Base-by-base conservation (phyloP, 2,888 invertebrate genomes). In the Eristalis arbustorum region DNA sequence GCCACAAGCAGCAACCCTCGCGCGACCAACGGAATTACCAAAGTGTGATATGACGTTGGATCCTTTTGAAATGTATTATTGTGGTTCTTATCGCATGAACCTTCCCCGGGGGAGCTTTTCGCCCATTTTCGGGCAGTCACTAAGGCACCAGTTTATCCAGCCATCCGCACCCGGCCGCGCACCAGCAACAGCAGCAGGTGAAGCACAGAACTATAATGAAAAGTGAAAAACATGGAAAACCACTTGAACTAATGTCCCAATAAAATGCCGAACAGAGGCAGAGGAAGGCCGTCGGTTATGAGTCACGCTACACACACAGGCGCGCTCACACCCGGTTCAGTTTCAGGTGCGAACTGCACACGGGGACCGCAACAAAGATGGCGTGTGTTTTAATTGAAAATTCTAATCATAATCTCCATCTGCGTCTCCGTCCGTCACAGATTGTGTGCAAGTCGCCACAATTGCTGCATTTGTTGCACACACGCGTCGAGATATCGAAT, bases 171-270 rank as follows among this genome's bases (percentile, higher is more conserved):
- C n/a, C n/a, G n/a, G n/a, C n/a, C n/a, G n/a, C n/a, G 1, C 31
- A 56, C 22, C 34, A 72, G 13, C 67, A 66, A 1, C 61, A 61
- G 11, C 71, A 61, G 40, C 42, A 71, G 42, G 73, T 74, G 42
- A 68, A 80, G 49, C 59, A 84, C 67, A 63, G 57, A 69, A 76
- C 75, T 77, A 69, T 73, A 81, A 81, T 85, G 71, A 81, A 85
- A 85, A 83, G 75, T 87, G 82, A 78, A 87, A 79, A 87, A 87
- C 87, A 87, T 75, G 87, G 67, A 82, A 87, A 87, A 87, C 87
- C 87, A 87, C 87, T 87, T 87, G 87, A 87, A 87, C 82, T 87
- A 87, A 87, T 87, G 82, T 83, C 77, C 67, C 87, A 78, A 87
- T 87, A 87, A 87, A 87, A 87, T 73, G 74, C 68, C 73, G 63